Evolutionary conservation across 1,140 invertebrate species (phyloP), one percentile per base, ranked within the genome.

Genomic region (Sitobion miscanthi): DNA sequence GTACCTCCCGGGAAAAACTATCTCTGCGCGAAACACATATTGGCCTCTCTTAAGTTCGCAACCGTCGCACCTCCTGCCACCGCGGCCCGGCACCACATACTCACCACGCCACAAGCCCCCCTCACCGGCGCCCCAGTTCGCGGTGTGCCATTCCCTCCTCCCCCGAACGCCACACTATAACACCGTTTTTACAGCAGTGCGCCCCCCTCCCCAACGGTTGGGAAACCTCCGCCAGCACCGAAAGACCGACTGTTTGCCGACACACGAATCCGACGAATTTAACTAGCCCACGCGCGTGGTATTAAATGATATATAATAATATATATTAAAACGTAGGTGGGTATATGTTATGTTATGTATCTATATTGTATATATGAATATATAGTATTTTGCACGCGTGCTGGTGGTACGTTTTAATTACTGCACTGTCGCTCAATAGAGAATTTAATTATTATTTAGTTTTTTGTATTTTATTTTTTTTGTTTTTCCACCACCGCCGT

Each of bases 1-100:
- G 23, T 85, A 85, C 83, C 38, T 38, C 17, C 35, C 82, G 77
- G 69, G 90, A n/a, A 45, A 91, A 91, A 91, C 30, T 92, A 38
- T 92, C 77, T 85, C 47, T 83, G 77, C 49, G 82, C 82, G 91
- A 42, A 93, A 93, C 91, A 93, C 91, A 93, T 93, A 83, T 93
- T 93, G 49, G 77, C 49, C 91, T 25, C 57, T 93, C 49, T 69
- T 69, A 42, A 89, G 35, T 89, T 89, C 23, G 5, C 49, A 35
- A 38, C 88, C 49, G 35, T 57, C 52, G 42, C 42, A 88, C 47
- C 47, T 87, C 45, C 45, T n/a, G 23, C 45, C 23, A 4, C 45
- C 8, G 4, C 42, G 42, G 42, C 30, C 30, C 47, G 47, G 9
- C 30, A 9, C 5, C 30, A 47, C 23, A 52, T 9, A 49, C 85